Evolutionary conservation across 2,888 invertebrate species (phyloP), one percentile per base, ranked within the genome.

Genomic region (Polyommatus iphigenia): DNA sequence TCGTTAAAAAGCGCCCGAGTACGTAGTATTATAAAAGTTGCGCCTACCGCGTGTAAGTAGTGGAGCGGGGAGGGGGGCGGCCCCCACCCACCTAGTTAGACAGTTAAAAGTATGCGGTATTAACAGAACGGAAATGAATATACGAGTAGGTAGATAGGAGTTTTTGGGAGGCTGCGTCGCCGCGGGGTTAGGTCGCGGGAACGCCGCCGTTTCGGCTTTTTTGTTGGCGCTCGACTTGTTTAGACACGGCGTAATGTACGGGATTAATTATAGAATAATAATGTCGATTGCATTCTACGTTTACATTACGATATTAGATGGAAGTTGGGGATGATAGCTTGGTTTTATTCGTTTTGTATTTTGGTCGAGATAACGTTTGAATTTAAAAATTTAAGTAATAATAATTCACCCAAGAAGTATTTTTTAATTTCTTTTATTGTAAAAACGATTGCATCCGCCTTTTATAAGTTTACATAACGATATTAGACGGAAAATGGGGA

Each of bases 21-120:
- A 93, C 92, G 92, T 93, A 93, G 92, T 92, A 93, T 93, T 94
- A 94, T 94, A 94, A 94, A 94, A 94, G 93, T 93, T 93, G 92
- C 89, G 93, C 93, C 93, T 93, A 93, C 93, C 89, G 90, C 92
- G 93, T 94, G 90, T 93, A 94, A 94, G 93, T 94, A 94, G 93
- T 93, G 89, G 85, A 89, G 79, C 77, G 79, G 84, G 86, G 80
- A 83, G 82, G 78, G 80, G 82, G 81, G 84, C 82, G 81, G 77
- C 80, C 79, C 80, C 82, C 82, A 79, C 81, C 85, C 89, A 90
- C 93, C 93, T 93, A 94, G 93, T 94, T 94, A 94, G 93, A 93
- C 93, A 93, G 93, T 93, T 93, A 94, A 94, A 94, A 93, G 93
- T 94, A 94, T 94, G 93, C 93, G 93, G 93, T 93, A 94, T 94